Evolutionary conservation across 2,888 invertebrate species (phyloP), one percentile per base, ranked within the genome.

Genomic region (Lasioglossum calceatum): DNA sequence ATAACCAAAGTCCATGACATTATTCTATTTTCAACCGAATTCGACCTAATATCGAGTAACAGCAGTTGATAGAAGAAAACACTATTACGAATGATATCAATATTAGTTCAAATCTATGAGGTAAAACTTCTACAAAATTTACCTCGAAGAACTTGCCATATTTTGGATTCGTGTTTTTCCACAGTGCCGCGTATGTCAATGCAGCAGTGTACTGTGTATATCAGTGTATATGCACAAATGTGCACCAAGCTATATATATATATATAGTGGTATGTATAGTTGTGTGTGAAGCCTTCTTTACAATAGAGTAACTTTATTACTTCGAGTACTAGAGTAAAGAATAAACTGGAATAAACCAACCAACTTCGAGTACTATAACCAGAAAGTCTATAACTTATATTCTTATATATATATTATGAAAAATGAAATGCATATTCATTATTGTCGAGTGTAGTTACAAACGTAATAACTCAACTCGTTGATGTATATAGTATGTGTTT

Each of bases 141-240:
- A 97, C 97, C 97, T 97, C 95, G 97, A 97, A 94, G 96, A 96
- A 96, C 97, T 97, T 96, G 97, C 97, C 97, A 97, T 97, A 96
- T 96, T 96, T 93, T 81, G 61, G 90, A 84, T 85, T 89, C 70
- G 76, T 77, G 78, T 87, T 77, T 81, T 80, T 81, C 58, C 70
- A 73, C 73, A 81, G 78, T 85, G 84, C 83, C 87, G 87, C 86
- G 81, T 87, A 87, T 81, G 78, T 84, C 85, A 86, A 75, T 85
- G 67, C 50, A 84, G 77, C 27, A 27, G 64, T 58, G 67, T 67
- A 36, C 58, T 79, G n/a, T 36, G 36, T 47, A n/a, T 7, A n/a
- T n/a, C n/a, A 0, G 27, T 27, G 27, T 27, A 27, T 27, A 42
- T 54, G 42, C 72, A 77, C 50, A 50, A 70, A 58, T 86, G 72